Base-by-base conservation (phyloP, 2,797 vertebrate species). In the Dryobates pubescens region DNA sequence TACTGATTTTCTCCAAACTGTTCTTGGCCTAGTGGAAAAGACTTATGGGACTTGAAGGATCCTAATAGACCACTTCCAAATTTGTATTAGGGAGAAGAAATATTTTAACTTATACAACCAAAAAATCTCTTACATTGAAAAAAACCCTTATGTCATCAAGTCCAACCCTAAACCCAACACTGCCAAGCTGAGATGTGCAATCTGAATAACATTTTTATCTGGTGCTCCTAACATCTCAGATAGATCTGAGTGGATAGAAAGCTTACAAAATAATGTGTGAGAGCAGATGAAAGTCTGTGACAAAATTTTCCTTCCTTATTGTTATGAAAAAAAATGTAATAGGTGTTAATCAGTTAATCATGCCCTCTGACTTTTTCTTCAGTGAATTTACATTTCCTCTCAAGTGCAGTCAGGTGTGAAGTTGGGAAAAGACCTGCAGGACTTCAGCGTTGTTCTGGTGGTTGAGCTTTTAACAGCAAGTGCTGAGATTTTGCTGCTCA, bases 391-490 rank as follows among this genome's bases (percentile, higher is more conserved):
- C 56, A 72, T 81, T 85, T 93, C 53, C 88, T 85, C 84, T 90
- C 58, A 69, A 75, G 63, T 47, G 63, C 73, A 61, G 67, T 71
- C 1, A 0, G 73, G 69, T 86, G 59, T 81, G 67, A 34, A 78
- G 34, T 3, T 80, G 76, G 89, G 84, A 82, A 93, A 84, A 82
- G 22, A 79, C 76, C 72, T 6, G 1, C 70, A 49, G 69, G 41
- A 77, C 16, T 5, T 54, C 64, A 38, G 19, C 45, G 32, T 30
- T 94, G 45, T 95, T 93, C 41, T 68, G 7, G 63, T 89, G 70
- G 76, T 85, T 90, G 92, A 90, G 90, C 63, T 93, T 95, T 94
- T 83, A 93, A 91, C 56, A 77, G 82, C 54, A 64, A 80, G 27
- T 15, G 24, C 24, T 3, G 13, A 68, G 69, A 65, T 87, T 88